These are phyloP conservation scores for Eristalis tenax DNA, from an alignment of 2,888 invertebrate species.

Conservation along the genomic window DNA sequence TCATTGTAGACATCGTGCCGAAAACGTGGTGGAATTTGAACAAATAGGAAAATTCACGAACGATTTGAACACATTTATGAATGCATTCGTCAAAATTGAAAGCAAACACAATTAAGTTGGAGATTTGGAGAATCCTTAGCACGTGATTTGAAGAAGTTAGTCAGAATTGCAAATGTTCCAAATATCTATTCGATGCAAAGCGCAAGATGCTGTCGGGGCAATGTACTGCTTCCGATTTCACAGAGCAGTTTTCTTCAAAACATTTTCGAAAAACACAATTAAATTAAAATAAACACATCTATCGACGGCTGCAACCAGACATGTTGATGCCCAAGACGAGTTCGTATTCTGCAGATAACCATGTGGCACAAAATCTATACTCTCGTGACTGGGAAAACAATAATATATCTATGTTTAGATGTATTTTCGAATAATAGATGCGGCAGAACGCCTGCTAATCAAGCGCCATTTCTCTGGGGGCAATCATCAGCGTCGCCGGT, in stretches of 20 bases:
- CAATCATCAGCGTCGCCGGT: slow-evolving; percentile 34
- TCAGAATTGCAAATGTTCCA: background rate
- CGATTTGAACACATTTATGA: background rate
- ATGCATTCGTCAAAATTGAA: background rate
- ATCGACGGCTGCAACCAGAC: slow-evolving; percentile 37
- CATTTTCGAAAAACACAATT: slow-evolving; percentile 29
- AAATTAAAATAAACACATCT: slow-evolving; percentile 35
- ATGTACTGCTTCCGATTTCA: background rate
- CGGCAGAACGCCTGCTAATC: slow-evolving; percentile 55
- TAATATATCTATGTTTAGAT: background rate
- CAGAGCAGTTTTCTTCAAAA: background rate
- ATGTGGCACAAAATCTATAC: background rate
- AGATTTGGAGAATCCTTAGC: background rate
- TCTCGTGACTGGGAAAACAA: background rate
- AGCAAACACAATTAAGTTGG: background rate
- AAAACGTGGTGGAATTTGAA: background rate
- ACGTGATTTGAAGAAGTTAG: background rate
- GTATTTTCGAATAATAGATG: slow-evolving; percentile 43
- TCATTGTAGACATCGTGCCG: background rate
- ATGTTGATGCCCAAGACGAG: slow-evolving; percentile 26
- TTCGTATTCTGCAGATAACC: background rate
- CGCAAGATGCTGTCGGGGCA: background rate
- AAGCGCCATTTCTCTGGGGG: slow-evolving; percentile 42
- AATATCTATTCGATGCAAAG: background rate
- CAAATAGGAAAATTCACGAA: background rate